Evolutionary conservation across 2,797 vertebrate species (phyloP), one percentile per base, ranked within the genome.

Genomic region (Aplochiton taeniatus): DNA sequence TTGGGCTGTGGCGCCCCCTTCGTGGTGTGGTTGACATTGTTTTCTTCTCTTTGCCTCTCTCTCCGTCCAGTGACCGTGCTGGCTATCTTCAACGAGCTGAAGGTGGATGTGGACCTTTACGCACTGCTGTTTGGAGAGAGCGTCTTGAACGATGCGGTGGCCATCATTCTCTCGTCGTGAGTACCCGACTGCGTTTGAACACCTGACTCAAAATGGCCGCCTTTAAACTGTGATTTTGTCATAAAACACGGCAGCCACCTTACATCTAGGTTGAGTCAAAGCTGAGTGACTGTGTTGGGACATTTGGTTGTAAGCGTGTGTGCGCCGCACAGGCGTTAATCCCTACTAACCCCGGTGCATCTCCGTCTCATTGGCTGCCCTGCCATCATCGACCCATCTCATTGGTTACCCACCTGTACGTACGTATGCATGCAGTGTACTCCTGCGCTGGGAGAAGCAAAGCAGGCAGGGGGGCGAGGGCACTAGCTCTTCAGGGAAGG

Each of bases 111-210:
- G 75, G 96, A 99, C 83, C 92, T 99, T 52, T 99, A 98, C 14
- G 97, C 97, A 13, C 91, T 99, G 71, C 93, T 99, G 69, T 98
- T 99, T 83, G 97, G 97, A 4, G 97, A 99, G 76, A 98, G 97
- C 58, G 96, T 98, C 82, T 95, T 99, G 75, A 99, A 98, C 10
- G 97, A 99, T 75, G 97, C 97, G 0, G 96, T 99, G 85, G 97
- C 97, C 87, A 99, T 98, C 71, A 94, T 98, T 73, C 91, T 99
- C 52, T 98, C 96, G 61, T 99, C 97, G 97, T 98, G 93, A 96
- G 96, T 92, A 70, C 79, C 47, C 19, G 49, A 55, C 13, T 41
- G 4, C 49, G 16, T 31, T 4, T 31, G 3, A 31, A 2, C 31
- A 31, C 31, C 31, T 31, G 31, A 31, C 31, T 31, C 31, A 31